Conservation (phyloP, 2,797 vertebrate species). For the Thunnus albacares region DNA sequence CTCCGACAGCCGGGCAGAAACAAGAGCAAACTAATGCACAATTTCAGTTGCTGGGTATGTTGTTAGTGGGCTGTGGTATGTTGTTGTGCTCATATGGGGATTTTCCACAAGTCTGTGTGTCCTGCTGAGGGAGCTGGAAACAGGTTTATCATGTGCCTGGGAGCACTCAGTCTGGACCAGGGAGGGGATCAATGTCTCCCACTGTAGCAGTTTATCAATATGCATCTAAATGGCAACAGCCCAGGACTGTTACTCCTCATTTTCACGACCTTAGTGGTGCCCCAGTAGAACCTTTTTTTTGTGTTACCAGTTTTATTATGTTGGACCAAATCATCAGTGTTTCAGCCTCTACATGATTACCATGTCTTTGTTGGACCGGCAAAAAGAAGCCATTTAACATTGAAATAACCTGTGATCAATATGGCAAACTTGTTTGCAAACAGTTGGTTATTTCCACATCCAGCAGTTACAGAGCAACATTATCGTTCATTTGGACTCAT, state of each 20-base stretch:
- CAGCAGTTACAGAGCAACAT: no score
- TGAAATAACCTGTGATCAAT: no score
- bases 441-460: no score
- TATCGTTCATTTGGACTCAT: no score
- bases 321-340: no score
- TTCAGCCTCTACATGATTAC: neutral
- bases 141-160: slow-evolving; percentile 44
- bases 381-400: neutral
- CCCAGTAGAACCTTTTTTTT: neutral
- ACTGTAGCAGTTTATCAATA: slow-evolving; percentile 47
- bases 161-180: slow-evolving; percentile 41
- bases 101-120: neutral
- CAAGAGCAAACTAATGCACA: neutral
- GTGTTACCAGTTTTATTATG: neutral
- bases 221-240: slow-evolving; percentile 25
- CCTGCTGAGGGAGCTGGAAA: slow-evolving; percentile 42
- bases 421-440: no score
- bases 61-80: neutral
- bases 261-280: neutral
- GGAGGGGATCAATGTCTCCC: slow-evolving; percentile 51
- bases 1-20: neutral
- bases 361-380: neutral
- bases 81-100: neutral
- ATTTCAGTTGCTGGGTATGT: neutral
- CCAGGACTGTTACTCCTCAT: neutral